phyloP scores from a whole-genome alignment of 1,140 invertebrate species.

The Bathynomus jamesi region DNA sequence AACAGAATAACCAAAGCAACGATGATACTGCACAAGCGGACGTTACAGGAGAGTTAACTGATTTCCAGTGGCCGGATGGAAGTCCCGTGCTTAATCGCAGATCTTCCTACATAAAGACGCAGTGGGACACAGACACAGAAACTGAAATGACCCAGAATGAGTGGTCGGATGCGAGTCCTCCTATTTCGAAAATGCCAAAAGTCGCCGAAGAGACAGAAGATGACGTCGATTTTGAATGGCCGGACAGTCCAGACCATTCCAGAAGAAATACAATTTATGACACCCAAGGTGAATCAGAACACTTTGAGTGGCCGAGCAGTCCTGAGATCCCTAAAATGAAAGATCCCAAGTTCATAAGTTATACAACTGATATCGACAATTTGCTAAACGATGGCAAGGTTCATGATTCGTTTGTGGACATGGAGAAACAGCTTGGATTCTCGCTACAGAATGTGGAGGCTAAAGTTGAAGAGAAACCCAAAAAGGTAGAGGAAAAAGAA shows the following conservation, averaged over 20 bases:
- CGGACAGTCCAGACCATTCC: slow-evolving; percentile 27
- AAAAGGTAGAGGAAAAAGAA: slow-evolving; percentile 10
- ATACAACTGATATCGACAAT: slow-evolving; percentile 30
- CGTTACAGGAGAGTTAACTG: not conserved
- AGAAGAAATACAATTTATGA: slow-evolving; percentile 17
- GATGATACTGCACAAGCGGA: not conserved
- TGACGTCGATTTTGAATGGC: slow-evolving; percentile 31
- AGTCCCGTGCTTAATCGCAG: slow-evolving; percentile 3
- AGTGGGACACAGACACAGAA: slow-evolving; percentile 17
- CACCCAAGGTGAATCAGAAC: slow-evolving; percentile 28
- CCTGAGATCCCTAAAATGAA: slow-evolving; percentile 29
- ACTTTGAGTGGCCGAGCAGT: slow-evolving; percentile 32
- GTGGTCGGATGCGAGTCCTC: slow-evolving; percentile 12
- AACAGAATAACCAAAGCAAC: too few relatives aligned
- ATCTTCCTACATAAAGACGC: slow-evolving; percentile 3
- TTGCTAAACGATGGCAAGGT: slow-evolving; percentile 15
- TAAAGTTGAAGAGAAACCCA: slow-evolving; percentile 7
- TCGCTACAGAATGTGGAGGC: slow-evolving; percentile 15
- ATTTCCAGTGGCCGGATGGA: slow-evolving; percentile 15
- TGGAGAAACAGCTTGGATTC: slow-evolving; percentile 29
- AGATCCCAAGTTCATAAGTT: slow-evolving; percentile 30
- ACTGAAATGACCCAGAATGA: slow-evolving; percentile 9
- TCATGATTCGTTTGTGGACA: slow-evolving; percentile 21
- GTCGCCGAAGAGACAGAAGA: slow-evolving; percentile 23
- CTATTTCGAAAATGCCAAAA: slow-evolving; percentile 10